Evolutionary conservation across 2,113 vertebrate genomes (phyloP), one percentile per base, ranked within the genome.

Genomic region (Myotis yumanensis): DNA sequence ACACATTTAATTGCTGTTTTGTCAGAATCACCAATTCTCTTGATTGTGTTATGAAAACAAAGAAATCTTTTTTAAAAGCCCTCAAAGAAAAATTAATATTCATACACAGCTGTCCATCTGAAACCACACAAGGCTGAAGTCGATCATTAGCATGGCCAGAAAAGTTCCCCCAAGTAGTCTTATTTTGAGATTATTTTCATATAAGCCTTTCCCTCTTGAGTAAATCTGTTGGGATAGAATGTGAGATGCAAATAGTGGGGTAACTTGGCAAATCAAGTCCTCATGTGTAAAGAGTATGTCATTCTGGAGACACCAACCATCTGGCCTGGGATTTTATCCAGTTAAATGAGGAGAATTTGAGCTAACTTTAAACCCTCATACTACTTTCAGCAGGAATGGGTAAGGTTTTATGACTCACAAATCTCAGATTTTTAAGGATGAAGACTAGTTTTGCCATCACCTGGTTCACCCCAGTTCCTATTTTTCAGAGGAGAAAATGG

Each of bases 81-180:
- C 95, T 97, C 85, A 68, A 96, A 97, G 96, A 96, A 97, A 98
- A 98, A 98, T 97, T 96, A 98, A 98, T 98, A 98, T 98, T 97
- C 97, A 98, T 97, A 91, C 85, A 92, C 97, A 97, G 95, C 97
- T 98, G 98, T 91, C 97, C 95, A 90, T 96, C 66, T 90, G 96
- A 97, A 97, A 97, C 43, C 89, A 95, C 59, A 92, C 54, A 46
- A 95, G 94, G 73, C 75, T 75, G 48, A 95, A 97, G 95, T 95
- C 91, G 86, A 75, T 96, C 17, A 95, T 97, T 94, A 95, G 23
- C 89, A 75, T 81, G 88, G 95, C 90, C 75, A 12, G 80, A 80
- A 68, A 97, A 96, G 85, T 97, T 96, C 59, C 7, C 40, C 85
- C 73, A 93, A 81, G 86, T 54, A 94, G 51, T 87, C 83, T 48